Evolutionary conservation across 2,113 vertebrate species (phyloP).

Genomic region (Hypanus sabinus): DNA sequence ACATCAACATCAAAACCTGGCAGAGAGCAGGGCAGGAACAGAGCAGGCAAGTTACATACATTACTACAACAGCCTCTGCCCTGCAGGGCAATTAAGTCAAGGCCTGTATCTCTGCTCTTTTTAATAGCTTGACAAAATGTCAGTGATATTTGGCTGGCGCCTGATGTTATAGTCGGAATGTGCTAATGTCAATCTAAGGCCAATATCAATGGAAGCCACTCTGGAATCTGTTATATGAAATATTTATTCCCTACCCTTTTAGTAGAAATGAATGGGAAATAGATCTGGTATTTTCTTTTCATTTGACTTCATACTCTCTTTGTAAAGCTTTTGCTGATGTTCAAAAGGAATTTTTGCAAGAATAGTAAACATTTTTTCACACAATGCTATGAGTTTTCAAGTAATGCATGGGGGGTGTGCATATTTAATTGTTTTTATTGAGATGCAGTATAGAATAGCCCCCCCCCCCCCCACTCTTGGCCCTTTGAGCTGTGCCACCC

Average conservation of each 20-base stretch:
- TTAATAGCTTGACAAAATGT: neutral
- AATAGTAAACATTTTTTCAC: neutral
- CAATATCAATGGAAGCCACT: constrained; percentile 28
- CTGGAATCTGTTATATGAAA: constrained; percentile 17
- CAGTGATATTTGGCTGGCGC: neutral
- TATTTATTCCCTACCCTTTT: constrained; percentile 28
- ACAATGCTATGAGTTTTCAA: neutral
- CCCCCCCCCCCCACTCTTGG: no score
- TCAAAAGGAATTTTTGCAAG: neutral
- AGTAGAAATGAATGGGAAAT: constrained; percentile 24
- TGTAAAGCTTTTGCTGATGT: neutral
- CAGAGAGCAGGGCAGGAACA: neutral
- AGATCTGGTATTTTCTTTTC: constrained; percentile 19
- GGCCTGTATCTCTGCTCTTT: neutral
- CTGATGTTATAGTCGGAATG: neutral
- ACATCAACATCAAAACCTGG: no score
- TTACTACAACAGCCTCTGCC: no score
- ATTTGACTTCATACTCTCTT: neutral
- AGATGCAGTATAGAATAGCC: no score
- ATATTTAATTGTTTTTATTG: neutral
- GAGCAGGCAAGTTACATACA: neutral
- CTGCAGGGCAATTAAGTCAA: neutral
- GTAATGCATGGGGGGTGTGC: neutral
- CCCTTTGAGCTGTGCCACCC: no score
- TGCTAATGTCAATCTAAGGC: neutral